Percentiles rank a stretch among this genome's conserved stretches.
phyloP scores from a whole-genome alignment of 2,113 vertebrate species.

The Columbina picui region DNA sequence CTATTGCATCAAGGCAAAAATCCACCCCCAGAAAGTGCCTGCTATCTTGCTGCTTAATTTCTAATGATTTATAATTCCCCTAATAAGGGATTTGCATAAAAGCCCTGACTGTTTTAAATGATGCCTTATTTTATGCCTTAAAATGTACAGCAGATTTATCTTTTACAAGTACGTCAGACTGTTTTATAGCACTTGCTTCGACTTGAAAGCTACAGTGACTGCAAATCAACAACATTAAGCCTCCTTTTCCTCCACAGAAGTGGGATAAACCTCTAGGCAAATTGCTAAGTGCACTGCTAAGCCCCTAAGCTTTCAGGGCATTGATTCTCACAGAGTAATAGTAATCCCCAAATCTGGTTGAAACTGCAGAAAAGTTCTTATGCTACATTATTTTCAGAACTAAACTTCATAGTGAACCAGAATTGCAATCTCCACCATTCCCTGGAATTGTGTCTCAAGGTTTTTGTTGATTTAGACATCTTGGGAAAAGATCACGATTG shows the following conservation, averaged over 20 bases:
- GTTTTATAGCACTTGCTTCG: slow-evolving; percentile 35
- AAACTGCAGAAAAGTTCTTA: background rate
- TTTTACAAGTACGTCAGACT: slow-evolving; percentile 2
- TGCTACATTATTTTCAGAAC: background rate
- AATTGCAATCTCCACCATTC: background rate
- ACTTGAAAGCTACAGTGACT: slow-evolving; percentile 32
- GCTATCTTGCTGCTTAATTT: slow-evolving; percentile 29
- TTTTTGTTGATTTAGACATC: background rate
- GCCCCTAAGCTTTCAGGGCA: slow-evolving; percentile 27
- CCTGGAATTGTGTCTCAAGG: background rate
- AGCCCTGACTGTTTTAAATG: slow-evolving; percentile 24
- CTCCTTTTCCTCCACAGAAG: slow-evolving; percentile 6
- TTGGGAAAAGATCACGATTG: background rate
- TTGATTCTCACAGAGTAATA: background rate
- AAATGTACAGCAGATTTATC: slow-evolving; percentile 46
- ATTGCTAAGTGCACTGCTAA: slow-evolving; percentile 31
- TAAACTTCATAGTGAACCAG: background rate
- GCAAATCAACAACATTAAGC: slow-evolving; percentile 57
- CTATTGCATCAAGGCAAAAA: background rate
- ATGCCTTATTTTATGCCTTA: slow-evolving; percentile 30
- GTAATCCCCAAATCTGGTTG: slow-evolving; percentile 6
- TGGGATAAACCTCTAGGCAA: slow-evolving; percentile 55
- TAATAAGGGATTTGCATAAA: slow-evolving; percentile 66
- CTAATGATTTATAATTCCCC: slow-evolving; percentile 56
- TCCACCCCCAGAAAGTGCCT: slow-evolving; percentile 11